A percentile compares a stretch with the other conserved stretches of the same genome.
Evolutionary conservation across 2,888 invertebrate species (phyloP).

Genomic region (Homarus gammarus): DNA sequence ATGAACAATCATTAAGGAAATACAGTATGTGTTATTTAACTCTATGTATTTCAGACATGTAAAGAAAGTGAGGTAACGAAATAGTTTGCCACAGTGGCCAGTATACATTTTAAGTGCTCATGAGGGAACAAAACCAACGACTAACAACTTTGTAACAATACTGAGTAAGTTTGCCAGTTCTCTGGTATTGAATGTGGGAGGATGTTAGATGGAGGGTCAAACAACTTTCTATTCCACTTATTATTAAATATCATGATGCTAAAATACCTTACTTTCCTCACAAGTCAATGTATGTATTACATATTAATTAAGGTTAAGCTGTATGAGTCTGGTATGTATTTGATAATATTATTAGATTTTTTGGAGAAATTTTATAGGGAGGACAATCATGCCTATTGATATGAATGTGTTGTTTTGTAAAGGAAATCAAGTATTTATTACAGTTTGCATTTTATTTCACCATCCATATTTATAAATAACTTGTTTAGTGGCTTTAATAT

Average conservation of each 20-base stretch:
- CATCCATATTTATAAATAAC: too few species aligned
- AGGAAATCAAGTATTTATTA: slow-evolving; percentile 9
- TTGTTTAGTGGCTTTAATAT: too few species aligned
- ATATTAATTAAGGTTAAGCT: neutral
- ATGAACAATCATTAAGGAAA: neutral
- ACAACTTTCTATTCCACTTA: neutral
- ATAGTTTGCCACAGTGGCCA: neutral
- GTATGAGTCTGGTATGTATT: neutral
- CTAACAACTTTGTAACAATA: neutral
- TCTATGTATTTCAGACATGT: neutral
- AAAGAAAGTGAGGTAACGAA: neutral
- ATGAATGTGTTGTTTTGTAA: slow-evolving; percentile 9
- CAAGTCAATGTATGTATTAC: neutral
- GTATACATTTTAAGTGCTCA: neutral
- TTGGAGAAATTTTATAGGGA: slow-evolving; percentile 3
- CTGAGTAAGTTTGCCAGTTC: neutral
- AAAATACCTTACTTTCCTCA: neutral
- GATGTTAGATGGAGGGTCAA: neutral
- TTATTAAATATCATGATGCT: neutral
- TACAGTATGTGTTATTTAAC: neutral
- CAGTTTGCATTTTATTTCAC: neutral
- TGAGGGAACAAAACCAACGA: neutral
- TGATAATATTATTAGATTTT: neutral
- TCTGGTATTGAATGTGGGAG: neutral
- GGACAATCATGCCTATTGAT: neutral